Evolutionary conservation across 2,888 invertebrate genomes (phyloP).

Genomic region (Rotaria sp.): DNA sequence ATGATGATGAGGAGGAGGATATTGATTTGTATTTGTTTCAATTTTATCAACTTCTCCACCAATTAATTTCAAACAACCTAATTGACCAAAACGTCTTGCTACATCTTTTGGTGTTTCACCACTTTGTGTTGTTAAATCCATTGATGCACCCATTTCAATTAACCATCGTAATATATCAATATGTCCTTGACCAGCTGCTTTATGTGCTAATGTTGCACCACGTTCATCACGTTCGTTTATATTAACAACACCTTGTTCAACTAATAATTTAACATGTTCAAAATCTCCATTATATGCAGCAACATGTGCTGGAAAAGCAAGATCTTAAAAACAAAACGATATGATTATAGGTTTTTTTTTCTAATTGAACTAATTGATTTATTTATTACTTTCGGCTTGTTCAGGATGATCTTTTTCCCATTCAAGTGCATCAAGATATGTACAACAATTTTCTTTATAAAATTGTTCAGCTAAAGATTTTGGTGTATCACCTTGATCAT

Average conservation of each 20-base stretch:
- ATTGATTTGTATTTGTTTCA: background rate
- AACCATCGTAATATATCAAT: constrained; percentile 54
- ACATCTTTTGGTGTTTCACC: constrained; percentile 54
- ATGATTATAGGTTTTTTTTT: background rate
- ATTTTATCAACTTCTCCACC: constrained; percentile 42
- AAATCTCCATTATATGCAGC: constrained; percentile 55
- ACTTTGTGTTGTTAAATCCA: constrained; percentile 50
- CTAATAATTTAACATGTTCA: constrained; percentile 52
- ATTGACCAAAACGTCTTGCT: constrained; percentile 52
- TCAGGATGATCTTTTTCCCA: constrained; percentile 55
- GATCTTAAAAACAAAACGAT: constrained; percentile 45
- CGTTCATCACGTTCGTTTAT: constrained; percentile 56
- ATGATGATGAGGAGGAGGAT: too few species aligned
- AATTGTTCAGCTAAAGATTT: constrained; percentile 55
- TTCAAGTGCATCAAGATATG: constrained; percentile 54
- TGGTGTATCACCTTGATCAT: constrained; percentile 56
- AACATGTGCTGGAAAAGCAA: constrained; percentile 56
- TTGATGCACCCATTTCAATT: constrained; percentile 55
- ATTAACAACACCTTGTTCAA: constrained; percentile 56
- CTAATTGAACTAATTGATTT: background rate
- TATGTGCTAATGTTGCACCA: constrained; percentile 55
- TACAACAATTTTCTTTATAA: constrained; percentile 53
- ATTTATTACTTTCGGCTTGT: constrained; percentile 51
- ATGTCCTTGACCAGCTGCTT: constrained; percentile 56
- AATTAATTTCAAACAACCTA: constrained; percentile 52